Evolutionary conservation across 1,140 invertebrate genomes (phyloP).

Genomic region (Aphis craccivora): DNA sequence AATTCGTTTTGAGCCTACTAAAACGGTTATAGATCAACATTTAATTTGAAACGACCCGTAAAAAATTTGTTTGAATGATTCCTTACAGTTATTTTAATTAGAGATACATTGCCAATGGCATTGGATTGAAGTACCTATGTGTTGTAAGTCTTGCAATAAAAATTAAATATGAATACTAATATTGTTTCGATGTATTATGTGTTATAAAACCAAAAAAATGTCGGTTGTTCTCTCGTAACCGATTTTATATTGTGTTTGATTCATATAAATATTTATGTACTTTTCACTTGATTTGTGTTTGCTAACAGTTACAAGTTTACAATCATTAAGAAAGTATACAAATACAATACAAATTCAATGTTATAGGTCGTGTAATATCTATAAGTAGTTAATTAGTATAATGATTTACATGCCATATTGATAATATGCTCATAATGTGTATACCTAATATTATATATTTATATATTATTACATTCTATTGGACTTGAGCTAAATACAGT

Average conservation of each 20-base stretch:
- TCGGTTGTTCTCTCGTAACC: background rate
- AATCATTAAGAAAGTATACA: background rate
- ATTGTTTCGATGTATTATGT: background rate
- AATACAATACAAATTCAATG: background rate
- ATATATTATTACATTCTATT: too few relatives aligned
- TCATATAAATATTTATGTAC: background rate
- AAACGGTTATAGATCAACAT: background rate
- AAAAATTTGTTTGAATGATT: background rate
- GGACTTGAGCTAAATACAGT: too few relatives aligned
- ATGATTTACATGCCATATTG: background rate
- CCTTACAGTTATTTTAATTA: too few relatives aligned
- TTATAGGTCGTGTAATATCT: background rate
- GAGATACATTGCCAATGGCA: background rate
- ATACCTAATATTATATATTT: too few relatives aligned
- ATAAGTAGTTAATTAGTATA: background rate
- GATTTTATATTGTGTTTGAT: background rate
- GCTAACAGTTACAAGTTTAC: too few relatives aligned
- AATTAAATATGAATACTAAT: background rate
- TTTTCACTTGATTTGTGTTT: background rate
- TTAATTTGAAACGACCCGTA: background rate
- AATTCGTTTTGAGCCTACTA: conserved; percentile 9
- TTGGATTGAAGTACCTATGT: background rate
- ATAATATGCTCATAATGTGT: background rate
- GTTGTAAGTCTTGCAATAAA: background rate
- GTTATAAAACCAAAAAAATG: background rate